Evolutionary conservation across 1,140 invertebrate species (phyloP).

Genomic region (Eciton burchellii): DNA sequence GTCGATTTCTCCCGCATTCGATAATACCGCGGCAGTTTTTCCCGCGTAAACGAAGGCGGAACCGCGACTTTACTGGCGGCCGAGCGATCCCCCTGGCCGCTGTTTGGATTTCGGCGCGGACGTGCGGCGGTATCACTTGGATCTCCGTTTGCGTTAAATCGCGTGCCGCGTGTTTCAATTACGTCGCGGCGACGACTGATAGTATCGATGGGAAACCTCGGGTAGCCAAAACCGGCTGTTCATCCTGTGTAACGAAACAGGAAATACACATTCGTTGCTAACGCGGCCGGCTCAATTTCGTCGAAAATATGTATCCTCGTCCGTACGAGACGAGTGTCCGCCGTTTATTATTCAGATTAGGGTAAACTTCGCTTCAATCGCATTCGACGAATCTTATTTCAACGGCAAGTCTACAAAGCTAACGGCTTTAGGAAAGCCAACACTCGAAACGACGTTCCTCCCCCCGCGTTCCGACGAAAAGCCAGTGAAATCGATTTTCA

Average conservation of each 20-base stretch:
- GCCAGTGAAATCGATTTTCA: neutral
- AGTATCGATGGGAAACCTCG: constrained; percentile 38
- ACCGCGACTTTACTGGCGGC: constrained; percentile 31
- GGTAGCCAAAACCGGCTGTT: constrained; percentile 40
- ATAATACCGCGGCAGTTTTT: constrained; percentile 50
- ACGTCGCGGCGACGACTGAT: constrained; percentile 7
- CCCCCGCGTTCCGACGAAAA: too few relatives aligned
- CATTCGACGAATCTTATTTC: constrained; percentile 18
- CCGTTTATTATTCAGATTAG: too few relatives aligned
- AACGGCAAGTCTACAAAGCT: neutral
- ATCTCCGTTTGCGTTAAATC: constrained; percentile 46
- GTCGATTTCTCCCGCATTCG: constrained; percentile 49
- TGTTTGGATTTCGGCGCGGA: neutral
- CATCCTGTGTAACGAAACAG: constrained; percentile 47
- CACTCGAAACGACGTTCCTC: neutral
- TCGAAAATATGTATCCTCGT: constrained; percentile 37
- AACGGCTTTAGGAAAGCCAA: too few relatives aligned
- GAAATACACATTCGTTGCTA: constrained; percentile 34
- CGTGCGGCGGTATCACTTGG: constrained; percentile 14
- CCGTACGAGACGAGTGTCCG: neutral
- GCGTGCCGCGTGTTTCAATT: constrained; percentile 35
- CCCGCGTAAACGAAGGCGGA: constrained; percentile 31
- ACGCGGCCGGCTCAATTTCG: constrained; percentile 38
- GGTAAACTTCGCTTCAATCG: too few relatives aligned
- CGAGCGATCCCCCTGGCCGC: neutral